These are phyloP conservation scores for Muschampia plurimacula DNA, from an alignment of 2,888 invertebrate genomes.

Conservation along the genomic window DNA sequence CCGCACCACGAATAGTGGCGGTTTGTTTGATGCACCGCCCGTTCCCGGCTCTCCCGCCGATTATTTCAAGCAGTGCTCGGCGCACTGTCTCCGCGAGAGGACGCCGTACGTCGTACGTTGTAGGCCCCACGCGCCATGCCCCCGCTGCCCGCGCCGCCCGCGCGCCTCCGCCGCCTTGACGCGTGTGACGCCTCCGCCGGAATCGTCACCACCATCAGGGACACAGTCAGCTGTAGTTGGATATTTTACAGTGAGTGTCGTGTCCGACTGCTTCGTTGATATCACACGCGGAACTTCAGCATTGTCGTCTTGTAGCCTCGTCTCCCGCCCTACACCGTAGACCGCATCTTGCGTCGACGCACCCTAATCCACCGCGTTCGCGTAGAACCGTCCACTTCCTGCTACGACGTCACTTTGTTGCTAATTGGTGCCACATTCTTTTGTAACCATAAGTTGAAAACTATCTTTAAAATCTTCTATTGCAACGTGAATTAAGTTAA, in stretches of 20 bases:
- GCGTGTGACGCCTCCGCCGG: conserved; percentile 85
- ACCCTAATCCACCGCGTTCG: conserved; percentile 44
- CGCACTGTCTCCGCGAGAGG: conserved; percentile 71
- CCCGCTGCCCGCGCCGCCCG: conserved; percentile 76
- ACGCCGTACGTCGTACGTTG: conserved; percentile 51
- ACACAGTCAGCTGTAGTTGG: conserved; percentile 90
- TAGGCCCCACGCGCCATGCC: conserved; percentile 59
- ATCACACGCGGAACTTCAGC: conserved; percentile 42
- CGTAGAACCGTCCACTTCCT: conserved; percentile 50
- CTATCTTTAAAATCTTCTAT: background rate
- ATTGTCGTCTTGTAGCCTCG: conserved; percentile 39
- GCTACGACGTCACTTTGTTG: conserved; percentile 38
- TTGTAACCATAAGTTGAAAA: conserved; percentile 1
- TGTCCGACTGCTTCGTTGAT: conserved; percentile 39
- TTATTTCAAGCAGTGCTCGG: conserved; percentile 79
- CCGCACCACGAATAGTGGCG: conserved; percentile 80
- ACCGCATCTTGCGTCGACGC: conserved; percentile 55
- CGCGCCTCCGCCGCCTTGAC: conserved; percentile 63
- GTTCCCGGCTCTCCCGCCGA: conserved; percentile 78
- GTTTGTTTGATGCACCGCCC: conserved; percentile 83
- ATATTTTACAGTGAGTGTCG: conserved; percentile 90
- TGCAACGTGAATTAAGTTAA: background rate
- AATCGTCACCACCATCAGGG: conserved; percentile 87
- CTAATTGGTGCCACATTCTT: conserved; percentile 24
- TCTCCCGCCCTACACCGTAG: conserved; percentile 53